Percentiles rank a stretch among this genome's conserved stretches.
Evolutionary conservation across 2,888 invertebrate genomes (phyloP).

Genomic region (Seira musarum): DNA sequence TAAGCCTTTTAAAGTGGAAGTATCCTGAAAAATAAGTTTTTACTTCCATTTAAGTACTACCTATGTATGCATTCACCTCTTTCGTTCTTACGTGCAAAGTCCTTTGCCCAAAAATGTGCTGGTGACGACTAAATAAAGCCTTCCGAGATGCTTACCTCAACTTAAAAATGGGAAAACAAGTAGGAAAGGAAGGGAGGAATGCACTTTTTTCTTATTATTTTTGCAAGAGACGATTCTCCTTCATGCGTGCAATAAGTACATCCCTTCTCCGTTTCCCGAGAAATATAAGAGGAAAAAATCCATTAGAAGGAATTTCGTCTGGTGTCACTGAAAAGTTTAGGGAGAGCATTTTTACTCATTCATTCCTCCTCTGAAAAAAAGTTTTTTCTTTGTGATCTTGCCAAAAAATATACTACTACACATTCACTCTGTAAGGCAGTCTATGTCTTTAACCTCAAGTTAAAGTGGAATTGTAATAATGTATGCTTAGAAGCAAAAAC

Average conservation of each 20-base stretch:
- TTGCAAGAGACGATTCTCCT: too few relatives aligned
- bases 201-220: too few relatives aligned
- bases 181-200: neutral
- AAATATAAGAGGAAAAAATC: conserved; percentile 36
- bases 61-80: neutral
- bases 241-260: conserved; percentile 28
- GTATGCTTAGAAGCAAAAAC: too few relatives aligned
- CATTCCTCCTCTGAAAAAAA: conserved; percentile 19
- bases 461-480: too few relatives aligned
- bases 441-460: conserved; percentile 20
- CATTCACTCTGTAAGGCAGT: neutral
- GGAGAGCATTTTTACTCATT: neutral
- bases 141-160: neutral
- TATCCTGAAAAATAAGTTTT: neutral
- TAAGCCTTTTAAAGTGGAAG: neutral
- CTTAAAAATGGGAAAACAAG: neutral
- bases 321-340: conserved; percentile 37
- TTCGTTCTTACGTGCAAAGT: too few relatives aligned
- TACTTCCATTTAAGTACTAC: neutral
- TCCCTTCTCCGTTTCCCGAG: conserved; percentile 12
- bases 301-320: conserved; percentile 35
- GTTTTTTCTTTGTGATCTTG: conserved; percentile 13
- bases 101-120: neutral
- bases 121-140: conserved; percentile 44
- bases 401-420: neutral